Conservation (phyloP, 2,888 invertebrate species). For the Fragum sueziense region DNA sequence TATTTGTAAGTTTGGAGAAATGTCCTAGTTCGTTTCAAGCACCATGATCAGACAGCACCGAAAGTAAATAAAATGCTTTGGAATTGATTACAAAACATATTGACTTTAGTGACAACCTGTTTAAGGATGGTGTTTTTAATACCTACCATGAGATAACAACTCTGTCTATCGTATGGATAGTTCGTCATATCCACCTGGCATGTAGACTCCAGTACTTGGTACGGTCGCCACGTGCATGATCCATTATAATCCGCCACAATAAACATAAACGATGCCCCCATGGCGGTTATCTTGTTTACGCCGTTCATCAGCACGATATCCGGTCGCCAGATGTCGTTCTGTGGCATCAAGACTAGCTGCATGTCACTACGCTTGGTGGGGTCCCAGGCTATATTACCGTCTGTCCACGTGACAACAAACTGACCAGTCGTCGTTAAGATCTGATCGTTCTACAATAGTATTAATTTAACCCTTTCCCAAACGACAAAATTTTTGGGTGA, state of each 20-base stretch:
- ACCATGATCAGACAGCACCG: too few species aligned
- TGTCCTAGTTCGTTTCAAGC: too few species aligned
- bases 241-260: conserved; percentile 46
- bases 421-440: conserved; percentile 41
- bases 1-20: too few species aligned
- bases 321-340: conserved; percentile 56
- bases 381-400: conserved; percentile 43
- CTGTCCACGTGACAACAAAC: conserved; percentile 47
- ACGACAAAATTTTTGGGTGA: too few species aligned
- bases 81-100: too few species aligned
- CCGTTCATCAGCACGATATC: conserved; percentile 53
- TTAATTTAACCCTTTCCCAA: too few species aligned
- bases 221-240: conserved; percentile 46
- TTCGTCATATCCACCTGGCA: conserved; percentile 52
- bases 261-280: conserved; percentile 46
- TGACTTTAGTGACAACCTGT: too few species aligned
- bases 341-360: conserved; percentile 39
- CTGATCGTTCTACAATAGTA: conserved; percentile 54
- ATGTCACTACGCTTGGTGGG: conserved; percentile 40
- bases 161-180: conserved; percentile 54
- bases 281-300: conserved; percentile 22
- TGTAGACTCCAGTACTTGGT: conserved; percentile 39
- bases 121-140: too few species aligned
- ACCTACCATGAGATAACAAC: conserved; percentile 48
- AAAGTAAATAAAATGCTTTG: too few species aligned